These are phyloP conservation scores for Oryzaephilus surinamensis DNA, from an alignment of 1,140 invertebrate species.

Conservation along the genomic window DNA sequence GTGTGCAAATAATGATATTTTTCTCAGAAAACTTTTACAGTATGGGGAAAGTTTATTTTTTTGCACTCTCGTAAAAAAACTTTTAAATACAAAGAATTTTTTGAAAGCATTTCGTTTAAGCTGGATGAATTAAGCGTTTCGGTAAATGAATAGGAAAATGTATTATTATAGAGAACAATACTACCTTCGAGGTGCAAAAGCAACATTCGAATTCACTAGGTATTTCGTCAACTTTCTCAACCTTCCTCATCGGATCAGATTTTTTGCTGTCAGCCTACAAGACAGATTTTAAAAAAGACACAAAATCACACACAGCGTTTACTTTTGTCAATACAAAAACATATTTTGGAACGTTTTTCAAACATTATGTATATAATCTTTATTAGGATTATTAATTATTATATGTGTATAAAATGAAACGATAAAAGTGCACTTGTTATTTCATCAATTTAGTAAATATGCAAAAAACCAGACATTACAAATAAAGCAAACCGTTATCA, in stretches of 20 bases:
- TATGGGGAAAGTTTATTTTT: too few species aligned
- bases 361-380: too few species aligned
- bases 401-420: neutral
- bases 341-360: too few species aligned
- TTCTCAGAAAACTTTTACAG: too few species aligned
- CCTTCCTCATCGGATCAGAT: slow-evolving; percentile 50
- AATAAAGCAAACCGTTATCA: neutral
- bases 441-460: neutral
- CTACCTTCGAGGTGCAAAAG: slow-evolving; percentile 91
- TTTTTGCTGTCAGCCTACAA: slow-evolving; percentile 59
- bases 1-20: too few species aligned
- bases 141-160: slow-evolving; percentile 10
- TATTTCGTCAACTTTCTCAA: slow-evolving; percentile 63
- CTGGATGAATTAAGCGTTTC: slow-evolving; percentile 14
- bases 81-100: too few species aligned
- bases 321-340: too few species aligned
- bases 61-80: too few species aligned
- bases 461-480: too few species aligned
- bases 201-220: slow-evolving; percentile 92
- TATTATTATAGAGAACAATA: slow-evolving; percentile 31
- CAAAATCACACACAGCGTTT: too few species aligned
- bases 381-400: slow-evolving; percentile 2
- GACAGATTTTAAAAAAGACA: slow-evolving; percentile 27
- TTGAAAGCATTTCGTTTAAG: too few species aligned
- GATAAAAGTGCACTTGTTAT: neutral